Evolutionary conservation across 2,113 vertebrate species (phyloP).

Genomic region (Sinosuthora webbiana): DNA sequence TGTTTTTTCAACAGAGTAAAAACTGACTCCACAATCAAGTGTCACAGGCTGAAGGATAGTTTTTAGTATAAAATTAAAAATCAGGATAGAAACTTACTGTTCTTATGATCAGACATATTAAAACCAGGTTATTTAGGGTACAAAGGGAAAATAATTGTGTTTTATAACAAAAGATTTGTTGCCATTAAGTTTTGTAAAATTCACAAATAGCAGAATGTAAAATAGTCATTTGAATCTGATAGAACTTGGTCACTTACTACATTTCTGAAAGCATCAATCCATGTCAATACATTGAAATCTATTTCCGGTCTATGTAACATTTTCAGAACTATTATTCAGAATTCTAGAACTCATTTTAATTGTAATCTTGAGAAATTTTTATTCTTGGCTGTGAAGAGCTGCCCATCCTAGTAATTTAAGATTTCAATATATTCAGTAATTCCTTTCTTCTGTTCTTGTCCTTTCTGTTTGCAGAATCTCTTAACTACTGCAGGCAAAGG

Average conservation of each 20-base stretch:
- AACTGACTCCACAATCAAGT: not conserved
- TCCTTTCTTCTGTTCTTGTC: not conserved
- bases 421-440: not conserved
- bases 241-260: not conserved
- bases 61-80: not conserved
- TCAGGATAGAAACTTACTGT: not conserved
- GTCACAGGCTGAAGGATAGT: not conserved
- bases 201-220: not conserved
- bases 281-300: not conserved
- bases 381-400: not conserved
- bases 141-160: not conserved
- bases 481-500: conserved; percentile 56
- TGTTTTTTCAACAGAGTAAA: not conserved
- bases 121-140: not conserved
- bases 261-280: not conserved
- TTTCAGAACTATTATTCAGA: not conserved
- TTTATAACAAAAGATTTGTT: not conserved
- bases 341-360: not conserved
- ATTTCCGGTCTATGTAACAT: not conserved
- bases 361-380: not conserved
- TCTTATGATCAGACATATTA: not conserved
- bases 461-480: not conserved
- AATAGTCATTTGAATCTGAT: not conserved
- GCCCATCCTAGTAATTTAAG: not conserved
- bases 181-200: not conserved